Evolutionary conservation across 2,113 vertebrate genomes (phyloP), one percentile per base, ranked within the genome.

Genomic region (Indri indri): DNA sequence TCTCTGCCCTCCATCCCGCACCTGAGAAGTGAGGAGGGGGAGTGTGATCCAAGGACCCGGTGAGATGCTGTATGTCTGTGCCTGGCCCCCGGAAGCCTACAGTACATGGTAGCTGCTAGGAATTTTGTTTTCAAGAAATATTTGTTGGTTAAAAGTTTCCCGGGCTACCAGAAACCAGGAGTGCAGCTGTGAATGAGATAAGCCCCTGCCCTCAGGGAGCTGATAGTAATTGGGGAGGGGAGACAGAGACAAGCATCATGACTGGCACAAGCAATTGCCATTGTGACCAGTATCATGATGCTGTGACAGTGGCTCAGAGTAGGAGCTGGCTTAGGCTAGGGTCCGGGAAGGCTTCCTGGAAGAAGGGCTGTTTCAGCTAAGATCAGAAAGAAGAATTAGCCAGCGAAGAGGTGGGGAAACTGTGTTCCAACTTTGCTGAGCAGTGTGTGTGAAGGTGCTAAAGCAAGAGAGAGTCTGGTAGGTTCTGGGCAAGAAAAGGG

Each of bases 161-260:
- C 22, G 45, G 59, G 74, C n/a, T 86, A 47, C 42, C 79, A n/a
- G 83, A 74, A 10, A 88, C 13, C 13, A 79, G 37, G 52, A 8
- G 25, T 79, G 61, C 57, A 87, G 45, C 37, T 54, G 20, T 61
- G 63, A 71, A 83, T 25, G 45, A 71, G 37, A 92, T 27, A 63
- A 87, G 74, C 3, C 50, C 23, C 42, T 76, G 13, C 9, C 80
- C 42, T 90, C 23, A 3, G 6, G 25, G 23, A 91, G 37, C 20
- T 83, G 63, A 87, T 37, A 84, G 34, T 74, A 77, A 89, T 92
- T 94, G 90, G 73, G 63, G 61, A 95, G 30, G n/a, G 66, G 71
- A 76, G n/a, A 71, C 32, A n/a, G 50, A 83, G 30, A 57, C 1
- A 61, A 68, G 50, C 37, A 71, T 30, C 71, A 83, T 76, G 80